Percentiles rank a stretch among this genome's conserved stretches.
phyloP scores from a whole-genome alignment of 2,888 invertebrate genomes.

The Crocallis elinguaria region DNA sequence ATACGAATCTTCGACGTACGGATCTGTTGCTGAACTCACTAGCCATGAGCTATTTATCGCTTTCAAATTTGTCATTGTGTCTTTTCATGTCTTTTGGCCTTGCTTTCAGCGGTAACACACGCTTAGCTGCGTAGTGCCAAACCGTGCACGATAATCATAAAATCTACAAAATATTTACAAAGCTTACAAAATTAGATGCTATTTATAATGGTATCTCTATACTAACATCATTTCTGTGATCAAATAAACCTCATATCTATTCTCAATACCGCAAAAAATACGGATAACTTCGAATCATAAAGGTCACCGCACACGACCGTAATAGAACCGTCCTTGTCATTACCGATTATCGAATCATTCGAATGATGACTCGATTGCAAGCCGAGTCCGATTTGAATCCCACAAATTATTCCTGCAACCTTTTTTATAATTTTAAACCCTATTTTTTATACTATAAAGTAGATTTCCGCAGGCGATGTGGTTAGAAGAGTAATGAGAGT shows the following conservation, averaged over 20 bases:
- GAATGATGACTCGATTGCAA: slow-evolving; percentile 59
- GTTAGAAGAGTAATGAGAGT: slow-evolving; percentile 69
- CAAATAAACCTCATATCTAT: slow-evolving; percentile 15
- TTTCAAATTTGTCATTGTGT: too few species aligned
- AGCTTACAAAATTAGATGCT: slow-evolving; percentile 10
- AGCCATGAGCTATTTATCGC: neutral
- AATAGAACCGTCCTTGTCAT: slow-evolving; percentile 62
- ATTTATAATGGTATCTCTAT: slow-evolving; percentile 10
- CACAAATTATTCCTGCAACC: slow-evolving; percentile 45
- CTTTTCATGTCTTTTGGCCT: too few species aligned
- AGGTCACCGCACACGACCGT: slow-evolving; percentile 62
- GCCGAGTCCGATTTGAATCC: slow-evolving; percentile 54
- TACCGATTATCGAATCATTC: slow-evolving; percentile 71
- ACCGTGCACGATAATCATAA: too few species aligned
- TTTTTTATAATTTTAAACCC: slow-evolving; percentile 39
- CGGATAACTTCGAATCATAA: slow-evolving; percentile 46
- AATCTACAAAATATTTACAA: neutral
- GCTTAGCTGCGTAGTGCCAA: too few species aligned
- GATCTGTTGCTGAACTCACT: too few species aligned
- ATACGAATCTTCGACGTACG: too few species aligned
- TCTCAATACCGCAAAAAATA: slow-evolving; percentile 19
- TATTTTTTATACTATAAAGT: slow-evolving; percentile 38
- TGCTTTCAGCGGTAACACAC: too few species aligned
- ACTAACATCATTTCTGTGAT: slow-evolving; percentile 4
- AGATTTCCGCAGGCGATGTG: slow-evolving; percentile 40